Conservation (phyloP, 2,113 vertebrate species). For the Bufo gargarizans region DNA sequence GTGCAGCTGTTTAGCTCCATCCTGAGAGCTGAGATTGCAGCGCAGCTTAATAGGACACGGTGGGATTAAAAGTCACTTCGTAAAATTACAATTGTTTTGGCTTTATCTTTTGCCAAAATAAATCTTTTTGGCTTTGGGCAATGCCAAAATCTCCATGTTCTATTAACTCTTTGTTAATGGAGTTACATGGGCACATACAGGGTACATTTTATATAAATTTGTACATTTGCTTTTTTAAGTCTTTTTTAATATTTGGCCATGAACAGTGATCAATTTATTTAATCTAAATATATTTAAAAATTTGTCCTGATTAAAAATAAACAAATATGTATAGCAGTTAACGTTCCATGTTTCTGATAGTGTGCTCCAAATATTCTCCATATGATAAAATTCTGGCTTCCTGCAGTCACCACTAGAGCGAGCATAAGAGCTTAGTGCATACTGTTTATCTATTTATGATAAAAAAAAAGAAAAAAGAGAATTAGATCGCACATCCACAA, state of each 20-base stretch:
- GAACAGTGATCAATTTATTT: no score
- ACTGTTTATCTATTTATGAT: no score
- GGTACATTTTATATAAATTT: neutral
- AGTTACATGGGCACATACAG: neutral
- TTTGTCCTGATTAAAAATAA: no score
- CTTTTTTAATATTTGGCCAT: neutral
- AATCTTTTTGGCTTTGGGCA: constrained; percentile 16
- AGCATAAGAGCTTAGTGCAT: no score
- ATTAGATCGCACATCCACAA: no score
- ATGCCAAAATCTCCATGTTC: neutral
- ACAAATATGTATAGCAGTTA: no score
- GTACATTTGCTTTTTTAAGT: neutral
- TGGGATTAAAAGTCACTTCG: constrained; percentile 54
- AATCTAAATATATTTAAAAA: no score
- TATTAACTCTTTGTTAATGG: neutral
- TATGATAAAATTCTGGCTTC: no score
- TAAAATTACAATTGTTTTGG: constrained; percentile 49
- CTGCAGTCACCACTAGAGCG: no score
- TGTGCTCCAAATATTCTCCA: no score
- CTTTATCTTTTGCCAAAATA: constrained; percentile 42
- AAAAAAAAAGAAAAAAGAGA: no score
- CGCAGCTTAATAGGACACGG: constrained; percentile 48
- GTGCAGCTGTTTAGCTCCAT: constrained; percentile 37
- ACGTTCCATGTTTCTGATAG: no score
- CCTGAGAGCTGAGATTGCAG: constrained; percentile 46